Evolutionary conservation across 2,888 invertebrate genomes (phyloP), one percentile per base, ranked within the genome.

Genomic region (Drosophila testacea): DNA sequence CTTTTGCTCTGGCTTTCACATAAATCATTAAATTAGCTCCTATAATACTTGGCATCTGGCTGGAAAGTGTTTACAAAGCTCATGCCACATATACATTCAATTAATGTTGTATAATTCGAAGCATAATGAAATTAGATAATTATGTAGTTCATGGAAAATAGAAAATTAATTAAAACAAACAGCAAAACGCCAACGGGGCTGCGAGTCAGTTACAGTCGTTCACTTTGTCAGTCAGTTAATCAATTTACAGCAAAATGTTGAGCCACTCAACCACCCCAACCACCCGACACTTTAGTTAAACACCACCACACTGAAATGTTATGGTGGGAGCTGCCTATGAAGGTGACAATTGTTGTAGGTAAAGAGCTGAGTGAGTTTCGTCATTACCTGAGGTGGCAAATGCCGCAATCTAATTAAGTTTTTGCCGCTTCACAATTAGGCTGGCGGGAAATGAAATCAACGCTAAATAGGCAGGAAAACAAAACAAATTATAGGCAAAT

Each of bases 101-200:
- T 76, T 69, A 77, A 77, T 61, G 28, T 69, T 77, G 50, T 69
- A 73, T 66, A 59, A 73, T 65, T 77, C 56, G 4, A 6, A 47
- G 55, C 73, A 77, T 64, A 68, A 76, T 59, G 69, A 64, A 65
- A 62, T 65, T 51, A 63, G 77, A 63, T 77, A 77, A 77, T 77
- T 77, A 70, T 73, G 44, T 41, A 50, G 59, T 63, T 66, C 66
- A 73, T 70, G 51, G 70, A 61, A 70, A 77, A 73, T 77, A 61
- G 46, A 77, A 77, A 77, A 73, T 76, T 76, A 76, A 76, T 76
- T 76, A 77, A 76, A 76, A 66, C 77, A 77, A 76, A 77, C 66
- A 77, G 65, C 51, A 66, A 63, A 77, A 54, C 60, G 73, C 76
- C 73, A 70, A 38, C 63, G 73, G 78, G 73, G 34, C 28, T 52